phyloP scores from a whole-genome alignment of 2,888 invertebrate genomes.

The Sarcophaga rosellei region DNA sequence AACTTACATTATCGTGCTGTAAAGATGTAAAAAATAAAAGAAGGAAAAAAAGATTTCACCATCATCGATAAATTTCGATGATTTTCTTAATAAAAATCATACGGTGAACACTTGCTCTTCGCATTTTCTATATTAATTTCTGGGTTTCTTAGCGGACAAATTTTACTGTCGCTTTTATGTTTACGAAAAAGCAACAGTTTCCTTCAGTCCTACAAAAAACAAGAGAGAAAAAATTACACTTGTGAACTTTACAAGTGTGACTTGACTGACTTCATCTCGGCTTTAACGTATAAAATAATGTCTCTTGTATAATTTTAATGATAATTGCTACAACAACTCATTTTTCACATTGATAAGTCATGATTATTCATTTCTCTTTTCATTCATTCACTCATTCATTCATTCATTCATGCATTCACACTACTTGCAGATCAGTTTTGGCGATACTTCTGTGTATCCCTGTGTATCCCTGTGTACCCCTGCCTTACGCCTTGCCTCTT shows the following conservation, averaged over 20 bases:
- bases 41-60: not conserved
- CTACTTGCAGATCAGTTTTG: too few species aligned
- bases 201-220: not conserved
- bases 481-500: not conserved
- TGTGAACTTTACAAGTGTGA: slow-evolving; percentile 40
- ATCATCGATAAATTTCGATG: slow-evolving; percentile 33
- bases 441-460: not conserved
- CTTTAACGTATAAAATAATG: slow-evolving; percentile 50
- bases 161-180: slow-evolving; percentile 18
- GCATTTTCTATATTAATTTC: not conserved
- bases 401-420: slow-evolving; percentile 28
- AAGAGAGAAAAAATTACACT: slow-evolving; percentile 37
- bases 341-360: slow-evolving; percentile 73
- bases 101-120: slow-evolving; percentile 32
- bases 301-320: slow-evolving; percentile 73
- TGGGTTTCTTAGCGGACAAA: not conserved
- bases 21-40: slow-evolving; percentile 10
- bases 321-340: slow-evolving; percentile 77
- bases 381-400: not conserved
- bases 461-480: not conserved
- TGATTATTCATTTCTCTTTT: slow-evolving; percentile 51
- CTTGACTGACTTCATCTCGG: slow-evolving; percentile 23
- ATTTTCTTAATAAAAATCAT: slow-evolving; percentile 46
- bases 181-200: not conserved
- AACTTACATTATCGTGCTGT: slow-evolving; percentile 34